Evolutionary conservation across 1,140 invertebrate species (phyloP), one percentile per base, ranked within the genome.

Genomic region (Propsilocerus akamusi): DNA sequence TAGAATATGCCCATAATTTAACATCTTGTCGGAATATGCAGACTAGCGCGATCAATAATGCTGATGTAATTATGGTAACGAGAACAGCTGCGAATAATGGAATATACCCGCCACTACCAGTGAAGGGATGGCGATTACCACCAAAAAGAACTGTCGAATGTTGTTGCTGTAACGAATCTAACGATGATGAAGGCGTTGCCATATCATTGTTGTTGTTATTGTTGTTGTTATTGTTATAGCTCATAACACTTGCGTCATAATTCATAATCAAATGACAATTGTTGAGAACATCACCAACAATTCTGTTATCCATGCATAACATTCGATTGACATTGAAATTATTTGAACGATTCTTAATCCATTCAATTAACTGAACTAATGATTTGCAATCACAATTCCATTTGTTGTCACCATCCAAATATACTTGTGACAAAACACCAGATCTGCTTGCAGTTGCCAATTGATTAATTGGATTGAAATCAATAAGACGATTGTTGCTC

Each of bases 1-100:
- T 72, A 2, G 80, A 77, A 57, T 83, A 79, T 0, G 78, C 73
- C 81, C 81, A 84, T 8, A 84, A 71, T 46, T 78, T 71, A 2
- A 83, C 72, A 55, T 83, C 78, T 55, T 83, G 79, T 49, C 84
- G 72, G 55, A 86, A 86, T 24, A 83, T 77, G 57, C 86, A 82
- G 25, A 78, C 76, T 52, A 83, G 63, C 26, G 80, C 79, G 54
- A 74, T 69, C 51, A 81, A 66, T 7, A 83, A 63, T 59, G 79
- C 78, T 25, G 86, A 70, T 10, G 83, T 65, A 46, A 83, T 78
- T 24, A 85, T 64, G n/a, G 80, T 71, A 26, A 85, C 77, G 46
- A 87, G 69, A 50, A 81, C 72, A 34, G 80, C 81, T 25, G 82
- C 81, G 48, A 81, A 68, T 17, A 84, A 68, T 2, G 82, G 81